Conservation (phyloP, 2,113 vertebrate species). For the Grammomys dolichurus region DNA sequence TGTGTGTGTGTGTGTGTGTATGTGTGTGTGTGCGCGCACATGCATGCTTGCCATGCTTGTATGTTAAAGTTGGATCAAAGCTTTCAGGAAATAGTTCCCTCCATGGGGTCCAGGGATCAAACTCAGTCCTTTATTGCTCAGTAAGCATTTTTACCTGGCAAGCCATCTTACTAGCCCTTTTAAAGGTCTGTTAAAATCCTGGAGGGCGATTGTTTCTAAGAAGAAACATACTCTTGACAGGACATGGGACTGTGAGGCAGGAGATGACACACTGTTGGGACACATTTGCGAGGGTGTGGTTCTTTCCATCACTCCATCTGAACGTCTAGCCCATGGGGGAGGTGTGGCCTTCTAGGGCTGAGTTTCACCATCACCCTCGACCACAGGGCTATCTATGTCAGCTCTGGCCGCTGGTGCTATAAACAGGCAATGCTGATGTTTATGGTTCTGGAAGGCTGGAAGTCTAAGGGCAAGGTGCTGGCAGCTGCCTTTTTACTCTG, state of each 20-base stretch:
- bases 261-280: neutral
- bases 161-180: neutral
- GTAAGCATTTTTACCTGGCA: neutral
- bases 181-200: constrained; percentile 16
- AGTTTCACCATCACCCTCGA: neutral
- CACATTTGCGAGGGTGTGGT: neutral
- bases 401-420: neutral
- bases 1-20: neutral
- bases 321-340: neutral
- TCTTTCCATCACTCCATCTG: too few relatives aligned
- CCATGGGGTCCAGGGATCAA: neutral
- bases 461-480: neutral
- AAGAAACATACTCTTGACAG: neutral
- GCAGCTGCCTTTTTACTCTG: neutral
- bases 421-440: neutral
- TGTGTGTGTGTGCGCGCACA: fast-evolving
- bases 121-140: neutral
- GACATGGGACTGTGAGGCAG: neutral
- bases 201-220: constrained; percentile 20
- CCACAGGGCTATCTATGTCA: neutral
- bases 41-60: too few relatives aligned
- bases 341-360: neutral
- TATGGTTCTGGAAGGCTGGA: neutral
- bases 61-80: neutral
- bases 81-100: neutral